Percentiles rank a stretch among this genome's conserved stretches.
Evolutionary conservation across 1,140 invertebrate species (phyloP).

Genomic region (Zaprionus capensis): DNA sequence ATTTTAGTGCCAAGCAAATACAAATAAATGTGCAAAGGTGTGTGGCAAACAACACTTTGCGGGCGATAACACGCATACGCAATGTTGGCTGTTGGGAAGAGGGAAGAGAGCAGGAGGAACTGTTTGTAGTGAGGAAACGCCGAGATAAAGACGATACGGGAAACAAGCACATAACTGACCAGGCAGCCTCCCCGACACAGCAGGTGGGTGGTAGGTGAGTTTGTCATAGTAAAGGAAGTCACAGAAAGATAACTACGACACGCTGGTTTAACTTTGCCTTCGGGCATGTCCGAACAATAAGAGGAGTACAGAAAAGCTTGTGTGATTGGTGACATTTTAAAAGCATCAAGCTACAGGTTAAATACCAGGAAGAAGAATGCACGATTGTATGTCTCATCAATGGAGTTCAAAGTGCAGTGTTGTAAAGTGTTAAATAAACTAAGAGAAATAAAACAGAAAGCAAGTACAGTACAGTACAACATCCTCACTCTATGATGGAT

Average conservation of each 20-base stretch:
- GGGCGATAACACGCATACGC: slow-evolving; percentile 64
- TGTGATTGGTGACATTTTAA: slow-evolving; percentile 15
- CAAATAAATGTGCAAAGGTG: slow-evolving; percentile 50
- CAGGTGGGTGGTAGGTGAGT: slow-evolving; percentile 17
- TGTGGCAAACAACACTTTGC: slow-evolving; percentile 59
- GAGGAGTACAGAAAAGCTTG: not conserved
- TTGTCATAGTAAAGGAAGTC: slow-evolving; percentile 24
- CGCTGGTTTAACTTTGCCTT: slow-evolving; percentile 37
- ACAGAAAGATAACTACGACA: slow-evolving; percentile 28
- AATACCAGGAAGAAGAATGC: not conserved
- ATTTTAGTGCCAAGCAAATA: slow-evolving; percentile 66
- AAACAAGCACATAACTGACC: slow-evolving; percentile 56
- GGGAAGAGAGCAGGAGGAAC: not conserved
- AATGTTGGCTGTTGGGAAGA: slow-evolving; percentile 14
- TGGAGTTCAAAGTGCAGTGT: not conserved
- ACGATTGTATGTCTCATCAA: not conserved
- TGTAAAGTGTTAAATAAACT: not conserved
- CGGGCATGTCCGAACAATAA: not conserved
- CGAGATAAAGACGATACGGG: slow-evolving; percentile 46
- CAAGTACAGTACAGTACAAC: no score
- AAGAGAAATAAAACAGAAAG: not conserved
- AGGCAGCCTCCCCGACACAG: slow-evolving; percentile 13
- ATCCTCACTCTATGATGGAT: no score
- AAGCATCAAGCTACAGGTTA: slow-evolving; percentile 19
- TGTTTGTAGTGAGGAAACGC: slow-evolving; percentile 12